Percentiles rank a stretch among this genome's conserved stretches.
Evolutionary conservation across 2,797 vertebrate genomes (phyloP).

Genomic region (Epinephelus coioides): DNA sequence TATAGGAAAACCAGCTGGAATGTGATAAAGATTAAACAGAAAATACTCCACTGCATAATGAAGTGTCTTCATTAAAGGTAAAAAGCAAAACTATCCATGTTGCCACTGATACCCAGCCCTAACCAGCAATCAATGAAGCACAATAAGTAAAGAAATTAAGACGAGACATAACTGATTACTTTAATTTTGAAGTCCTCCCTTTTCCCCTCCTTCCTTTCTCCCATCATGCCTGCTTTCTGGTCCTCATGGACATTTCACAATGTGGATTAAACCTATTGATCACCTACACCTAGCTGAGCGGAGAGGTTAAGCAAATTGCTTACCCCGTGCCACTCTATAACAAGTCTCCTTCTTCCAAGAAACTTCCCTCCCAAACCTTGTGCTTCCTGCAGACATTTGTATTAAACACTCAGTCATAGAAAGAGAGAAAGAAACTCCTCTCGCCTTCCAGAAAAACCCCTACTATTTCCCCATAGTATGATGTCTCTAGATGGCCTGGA

Average conservation of each 20-base stretch:
- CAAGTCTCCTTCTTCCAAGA: constrained; percentile 24
- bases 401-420: constrained; percentile 78
- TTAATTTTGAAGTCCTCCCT: constrained; percentile 64
- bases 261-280: constrained; percentile 78
- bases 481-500: constrained; percentile 35
- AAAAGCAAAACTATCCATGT: constrained; percentile 4
- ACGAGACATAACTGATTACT: constrained; percentile 60
- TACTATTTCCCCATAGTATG: not conserved
- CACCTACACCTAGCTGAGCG: constrained; percentile 48
- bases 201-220: constrained; percentile 24
- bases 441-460: constrained; percentile 44
- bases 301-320: constrained; percentile 69
- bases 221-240: constrained; percentile 7
- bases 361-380: constrained; percentile 37
- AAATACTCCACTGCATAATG: constrained; percentile 18
- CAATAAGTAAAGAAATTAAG: constrained; percentile 32
- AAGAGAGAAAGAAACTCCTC: constrained; percentile 49
- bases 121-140: constrained; percentile 24
- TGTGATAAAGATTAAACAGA: not conserved
- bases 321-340: constrained; percentile 10
- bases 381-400: constrained; percentile 68
- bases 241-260: constrained; percentile 42
- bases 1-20: not conserved
- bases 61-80: constrained; percentile 25
- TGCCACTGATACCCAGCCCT: not conserved